phyloP scores from a whole-genome alignment of 1,140 invertebrate genomes.

The Eupristina koningsbergeri region DNA sequence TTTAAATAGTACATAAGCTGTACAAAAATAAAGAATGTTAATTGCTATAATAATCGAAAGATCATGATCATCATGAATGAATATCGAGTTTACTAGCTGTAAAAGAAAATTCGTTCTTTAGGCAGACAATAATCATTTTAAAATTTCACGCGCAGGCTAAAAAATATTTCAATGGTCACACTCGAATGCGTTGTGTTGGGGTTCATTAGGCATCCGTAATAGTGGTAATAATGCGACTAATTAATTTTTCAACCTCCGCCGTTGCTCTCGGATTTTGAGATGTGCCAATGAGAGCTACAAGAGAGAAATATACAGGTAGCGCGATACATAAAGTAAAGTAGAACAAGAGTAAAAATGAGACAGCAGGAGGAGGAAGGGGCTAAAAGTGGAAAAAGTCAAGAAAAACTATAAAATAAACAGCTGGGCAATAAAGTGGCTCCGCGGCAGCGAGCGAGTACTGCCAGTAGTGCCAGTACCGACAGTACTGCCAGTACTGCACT shows the following conservation, averaged over 20 bases:
- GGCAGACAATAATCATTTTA: conserved; percentile 15
- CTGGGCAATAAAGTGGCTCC: conserved; percentile 66
- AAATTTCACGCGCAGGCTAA: neutral
- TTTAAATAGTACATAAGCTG: neutral
- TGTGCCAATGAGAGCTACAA: neutral
- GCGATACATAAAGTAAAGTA: conserved; percentile 33
- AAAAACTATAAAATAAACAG: conserved; percentile 69
- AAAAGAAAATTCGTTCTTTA: conserved; percentile 18
- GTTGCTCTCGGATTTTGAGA: neutral
- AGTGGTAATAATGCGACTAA: conserved; percentile 40
- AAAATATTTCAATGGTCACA: neutral
- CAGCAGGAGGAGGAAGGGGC: conserved; percentile 23
- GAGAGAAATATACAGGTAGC: conserved; percentile 42
- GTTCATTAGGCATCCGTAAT: conserved; percentile 23
- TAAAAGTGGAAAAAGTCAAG: conserved; percentile 45
- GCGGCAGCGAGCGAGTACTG: conserved; percentile 33
- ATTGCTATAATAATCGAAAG: neutral
- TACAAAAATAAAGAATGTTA: neutral
- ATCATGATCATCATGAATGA: neutral
- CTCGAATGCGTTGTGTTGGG: neutral
- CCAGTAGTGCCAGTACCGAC: no score
- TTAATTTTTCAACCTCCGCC: conserved; percentile 1
- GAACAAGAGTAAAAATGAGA: neutral
- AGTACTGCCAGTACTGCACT: conserved; percentile 9
- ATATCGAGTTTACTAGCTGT: neutral